These are phyloP conservation scores for Drosophila dunni DNA, from an alignment of 1,140 invertebrate genomes.

Conservation along the genomic window DNA sequence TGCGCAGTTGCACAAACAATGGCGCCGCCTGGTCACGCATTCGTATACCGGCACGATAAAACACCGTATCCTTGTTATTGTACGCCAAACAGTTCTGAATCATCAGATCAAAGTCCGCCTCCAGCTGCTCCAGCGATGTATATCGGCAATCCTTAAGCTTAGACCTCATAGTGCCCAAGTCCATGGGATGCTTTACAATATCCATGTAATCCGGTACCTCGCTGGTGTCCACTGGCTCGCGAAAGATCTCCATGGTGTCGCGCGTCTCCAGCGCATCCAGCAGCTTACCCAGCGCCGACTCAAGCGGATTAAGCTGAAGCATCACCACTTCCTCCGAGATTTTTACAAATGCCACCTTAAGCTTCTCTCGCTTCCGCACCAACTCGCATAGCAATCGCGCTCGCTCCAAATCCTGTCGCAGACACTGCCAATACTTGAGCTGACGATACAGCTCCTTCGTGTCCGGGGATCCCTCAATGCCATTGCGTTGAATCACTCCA, in stretches of 20 bases:
- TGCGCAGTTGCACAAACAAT: conserved; percentile 91
- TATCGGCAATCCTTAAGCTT: conserved; percentile 93
- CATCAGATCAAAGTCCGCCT: conserved; percentile 96
- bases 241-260: conserved; percentile 95
- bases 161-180: conserved; percentile 95
- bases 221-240: conserved; percentile 94
- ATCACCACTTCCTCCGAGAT: conserved; percentile 92
- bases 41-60: conserved; percentile 92
- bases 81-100: conserved; percentile 97
- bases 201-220: conserved; percentile 97
- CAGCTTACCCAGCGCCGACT: conserved; percentile 90
- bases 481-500: conserved; percentile 85
- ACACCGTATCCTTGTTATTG: conserved; percentile 96
- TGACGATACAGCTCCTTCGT: conserved; percentile 92
- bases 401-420: conserved; percentile 97
- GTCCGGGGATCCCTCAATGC: conserved; percentile 86
- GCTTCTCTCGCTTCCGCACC: conserved; percentile 96
- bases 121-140: conserved; percentile 91
- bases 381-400: conserved; percentile 96
- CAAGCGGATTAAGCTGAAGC: conserved; percentile 92
- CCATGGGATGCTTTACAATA: conserved; percentile 97
- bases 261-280: conserved; percentile 91
- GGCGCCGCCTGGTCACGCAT: conserved; percentile 93
- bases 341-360: conserved; percentile 95
- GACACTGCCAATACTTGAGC: conserved; percentile 96